Conservation (phyloP, 2,797 vertebrate species). For the Synaphobranchus kaupii region DNA sequence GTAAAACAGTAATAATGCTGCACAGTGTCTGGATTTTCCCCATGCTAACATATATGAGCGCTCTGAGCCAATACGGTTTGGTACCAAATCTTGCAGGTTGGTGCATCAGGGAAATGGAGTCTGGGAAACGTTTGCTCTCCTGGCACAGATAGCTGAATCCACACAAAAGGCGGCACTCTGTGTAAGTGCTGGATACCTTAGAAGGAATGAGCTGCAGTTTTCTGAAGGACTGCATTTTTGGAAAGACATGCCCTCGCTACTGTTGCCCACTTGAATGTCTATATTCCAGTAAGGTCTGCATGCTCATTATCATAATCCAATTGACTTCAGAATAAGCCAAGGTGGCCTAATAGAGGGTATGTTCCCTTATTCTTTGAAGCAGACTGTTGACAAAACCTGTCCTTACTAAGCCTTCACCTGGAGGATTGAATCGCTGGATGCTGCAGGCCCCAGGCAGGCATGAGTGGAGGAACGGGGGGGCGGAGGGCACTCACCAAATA, state of each 20-base stretch:
- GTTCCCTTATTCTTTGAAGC: background rate
- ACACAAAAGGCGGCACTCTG: background rate
- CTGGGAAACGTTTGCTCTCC: background rate
- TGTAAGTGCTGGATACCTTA: background rate
- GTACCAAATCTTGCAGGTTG: background rate
- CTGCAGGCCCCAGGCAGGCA: background rate
- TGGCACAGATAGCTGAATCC: background rate
- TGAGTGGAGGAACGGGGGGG: background rate
- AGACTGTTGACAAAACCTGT: background rate
- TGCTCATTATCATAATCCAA: background rate
- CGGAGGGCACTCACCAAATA: constrained; percentile 63
- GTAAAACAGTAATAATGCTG: background rate
- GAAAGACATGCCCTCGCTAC: background rate
- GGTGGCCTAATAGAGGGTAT: background rate
- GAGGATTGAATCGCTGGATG: background rate
- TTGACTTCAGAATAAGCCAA: background rate
- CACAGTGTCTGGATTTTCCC: background rate
- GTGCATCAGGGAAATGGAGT: background rate
- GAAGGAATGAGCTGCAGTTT: background rate
- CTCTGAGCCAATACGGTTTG: background rate
- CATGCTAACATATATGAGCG: background rate
- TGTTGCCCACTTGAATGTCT: background rate
- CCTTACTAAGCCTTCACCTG: background rate
- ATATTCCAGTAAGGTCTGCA: background rate
- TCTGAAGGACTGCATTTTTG: background rate